phyloP scores from a whole-genome alignment of 1,140 invertebrate species.

The Coboldia fuscipes region DNA sequence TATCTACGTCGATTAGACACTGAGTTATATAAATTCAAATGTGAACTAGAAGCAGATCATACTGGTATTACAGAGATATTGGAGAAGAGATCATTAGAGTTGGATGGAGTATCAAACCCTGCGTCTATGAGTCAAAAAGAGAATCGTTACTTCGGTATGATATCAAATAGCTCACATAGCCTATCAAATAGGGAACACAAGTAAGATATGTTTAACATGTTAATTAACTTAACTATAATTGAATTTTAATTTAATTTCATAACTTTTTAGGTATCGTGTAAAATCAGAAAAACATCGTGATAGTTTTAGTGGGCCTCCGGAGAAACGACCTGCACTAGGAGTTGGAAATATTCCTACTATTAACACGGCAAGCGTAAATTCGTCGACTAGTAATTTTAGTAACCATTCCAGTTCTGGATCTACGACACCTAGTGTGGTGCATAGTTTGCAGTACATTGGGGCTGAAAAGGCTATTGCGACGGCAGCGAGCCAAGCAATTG shows the following conservation, averaged over 20 bases:
- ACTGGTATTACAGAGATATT: constrained; percentile 92
- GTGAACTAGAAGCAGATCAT: constrained; percentile 95
- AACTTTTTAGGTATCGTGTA: constrained; percentile 23
- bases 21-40: constrained; percentile 93
- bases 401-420: constrained; percentile 4
- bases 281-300: constrained; percentile 30
- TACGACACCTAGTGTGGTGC: constrained; percentile 10
- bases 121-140: constrained; percentile 23
- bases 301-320: constrained; percentile 24
- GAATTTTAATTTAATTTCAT: too few species aligned
- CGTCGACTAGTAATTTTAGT: constrained; percentile 6
- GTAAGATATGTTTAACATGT: too few species aligned
- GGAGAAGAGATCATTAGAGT: constrained; percentile 73
- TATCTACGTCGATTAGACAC: constrained; percentile 83
- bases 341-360: too few species aligned
- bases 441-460: constrained; percentile 35
- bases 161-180: constrained; percentile 1
- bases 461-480: constrained; percentile 80
- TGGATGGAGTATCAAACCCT: constrained; percentile 31
- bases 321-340: constrained; percentile 21
- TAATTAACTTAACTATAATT: too few species aligned
- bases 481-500: constrained; percentile 88
- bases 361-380: constrained; percentile 4
- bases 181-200: not conserved
- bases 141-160: constrained; percentile 24